phyloP scores from a whole-genome alignment of 2,797 vertebrate genomes.

The Siniperca obscura region DNA sequence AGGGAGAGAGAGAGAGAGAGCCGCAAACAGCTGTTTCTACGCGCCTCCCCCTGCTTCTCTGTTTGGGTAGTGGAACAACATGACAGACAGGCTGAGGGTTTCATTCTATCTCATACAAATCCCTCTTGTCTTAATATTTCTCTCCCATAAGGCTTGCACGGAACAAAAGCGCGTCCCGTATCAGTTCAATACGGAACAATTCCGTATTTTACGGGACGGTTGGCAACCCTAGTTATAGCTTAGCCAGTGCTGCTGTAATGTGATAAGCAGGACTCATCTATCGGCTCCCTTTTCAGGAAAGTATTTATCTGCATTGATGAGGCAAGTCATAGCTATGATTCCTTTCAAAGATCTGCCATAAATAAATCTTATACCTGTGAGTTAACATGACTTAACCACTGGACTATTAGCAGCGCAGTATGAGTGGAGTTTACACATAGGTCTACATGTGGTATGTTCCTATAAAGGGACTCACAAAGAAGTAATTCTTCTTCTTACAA shows the following conservation, averaged over 20 bases:
- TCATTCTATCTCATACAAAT: too few species aligned
- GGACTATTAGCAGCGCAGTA: neutral
- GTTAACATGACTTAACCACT: neutral
- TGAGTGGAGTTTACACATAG: neutral
- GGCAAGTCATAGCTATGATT: neutral
- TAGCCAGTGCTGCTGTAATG: constrained; percentile 37
- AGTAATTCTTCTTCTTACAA: neutral
- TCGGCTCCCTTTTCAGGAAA: constrained; percentile 24
- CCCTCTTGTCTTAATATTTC: too few species aligned
- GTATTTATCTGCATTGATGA: neutral
- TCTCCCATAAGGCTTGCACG: too few species aligned
- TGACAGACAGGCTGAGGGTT: too few species aligned
- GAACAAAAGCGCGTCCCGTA: too few species aligned
- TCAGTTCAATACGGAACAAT: too few species aligned
- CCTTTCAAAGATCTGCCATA: neutral
- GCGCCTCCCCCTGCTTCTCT: too few species aligned
- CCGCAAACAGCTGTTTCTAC: too few species aligned
- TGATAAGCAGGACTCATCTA: constrained; percentile 27
- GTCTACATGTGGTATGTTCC: neutral
- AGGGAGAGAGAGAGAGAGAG: too few species aligned
- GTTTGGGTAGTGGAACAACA: too few species aligned
- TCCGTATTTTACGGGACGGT: too few species aligned
- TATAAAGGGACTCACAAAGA: neutral
- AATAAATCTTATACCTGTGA: neutral
- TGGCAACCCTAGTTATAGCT: neutral